These are phyloP conservation scores for Drosophila subobscura DNA, from an alignment of 1,140 invertebrate genomes.

Conservation along the genomic window DNA sequence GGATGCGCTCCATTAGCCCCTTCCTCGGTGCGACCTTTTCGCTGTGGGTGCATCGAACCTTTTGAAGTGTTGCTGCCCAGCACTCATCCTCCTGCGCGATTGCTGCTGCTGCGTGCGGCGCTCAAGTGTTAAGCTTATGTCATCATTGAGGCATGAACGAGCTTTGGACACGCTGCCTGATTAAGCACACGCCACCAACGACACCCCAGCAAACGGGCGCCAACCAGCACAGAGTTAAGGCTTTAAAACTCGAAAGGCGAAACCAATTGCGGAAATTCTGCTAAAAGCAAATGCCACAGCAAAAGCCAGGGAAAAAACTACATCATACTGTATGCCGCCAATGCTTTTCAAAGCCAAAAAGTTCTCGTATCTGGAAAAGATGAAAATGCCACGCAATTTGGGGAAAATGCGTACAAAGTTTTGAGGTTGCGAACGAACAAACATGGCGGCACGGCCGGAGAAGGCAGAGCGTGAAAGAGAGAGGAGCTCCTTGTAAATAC, in stretches of 20 bases:
- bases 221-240: slow-evolving; percentile 22
- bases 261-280: slow-evolving; percentile 40
- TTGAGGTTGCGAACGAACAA: slow-evolving; percentile 73
- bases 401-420: slow-evolving; percentile 74
- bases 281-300: slow-evolving; percentile 78
- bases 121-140: slow-evolving; percentile 74
- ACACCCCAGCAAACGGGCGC: not conserved
- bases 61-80: slow-evolving; percentile 9
- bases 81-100: slow-evolving; percentile 5
- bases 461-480: too few relatives aligned
- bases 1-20: too few relatives aligned
- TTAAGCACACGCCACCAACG: slow-evolving; percentile 48
- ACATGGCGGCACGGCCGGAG: slow-evolving; percentile 55
- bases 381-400: slow-evolving; percentile 70
- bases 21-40: not conserved
- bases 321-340: slow-evolving; percentile 39
- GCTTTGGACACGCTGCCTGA: slow-evolving; percentile 65
- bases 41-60: slow-evolving; percentile 2
- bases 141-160: slow-evolving; percentile 78
- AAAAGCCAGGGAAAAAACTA: slow-evolving; percentile 39
- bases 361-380: slow-evolving; percentile 48
- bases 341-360: slow-evolving; percentile 71
- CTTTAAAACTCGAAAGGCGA: slow-evolving; percentile 22
- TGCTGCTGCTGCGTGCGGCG: slow-evolving; percentile 54
- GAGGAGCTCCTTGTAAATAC: slow-evolving; percentile 69